Base-by-base conservation (phyloP, 2,113 vertebrate genomes). In the Psephotus haematonotus region DNA sequence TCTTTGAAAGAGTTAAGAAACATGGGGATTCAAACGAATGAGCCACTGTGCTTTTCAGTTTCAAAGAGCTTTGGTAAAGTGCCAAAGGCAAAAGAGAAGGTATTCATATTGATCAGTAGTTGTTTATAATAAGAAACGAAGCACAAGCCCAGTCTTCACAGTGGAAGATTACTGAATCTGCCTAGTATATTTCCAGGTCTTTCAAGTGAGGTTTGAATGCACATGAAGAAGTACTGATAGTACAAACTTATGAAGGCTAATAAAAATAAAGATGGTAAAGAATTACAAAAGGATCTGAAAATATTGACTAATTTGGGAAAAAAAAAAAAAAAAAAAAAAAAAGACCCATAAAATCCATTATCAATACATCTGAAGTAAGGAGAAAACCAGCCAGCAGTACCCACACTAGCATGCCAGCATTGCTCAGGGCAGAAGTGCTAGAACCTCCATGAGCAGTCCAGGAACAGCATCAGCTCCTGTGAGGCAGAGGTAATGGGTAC, bases 11-110 rank as follows among this genome's bases (percentile, higher is more conserved):
- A 64, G 16, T 35, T 49, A 27, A 84, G 43, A 33, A 72, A 57
- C 10, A 14, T 0, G 2, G 35, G 11, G 5, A 28, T 74, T 4
- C 3, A 72, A 82, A 86, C 0, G 0, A 69, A 83, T 31, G 13
- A 81, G 43, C 49, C 35, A 31, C 43, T 49, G 11, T 55, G 49
- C 53, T 84, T 81, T 87, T 92, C 50, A 46, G 13, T 43, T 57
- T 78, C 50, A 70, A 31, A 92, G 53, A 70, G 29, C 25, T 70
- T 70, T 70, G 60, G 33, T 52, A 37, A 93, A 60, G 16, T 60
- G 27, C 17, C 47, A 31, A n/a, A n/a, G n/a, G 18, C 18, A 63
- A 46, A 83, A 79, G 17, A 70, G 28, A 86, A 86, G 13, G 13
- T 85, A 57, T 69, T 63, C 19, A 17, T 39, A 43, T 10, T 57